These are phyloP conservation scores for Rutpela maculata DNA, from an alignment of 2,888 invertebrate species.

Conservation along the genomic window DNA sequence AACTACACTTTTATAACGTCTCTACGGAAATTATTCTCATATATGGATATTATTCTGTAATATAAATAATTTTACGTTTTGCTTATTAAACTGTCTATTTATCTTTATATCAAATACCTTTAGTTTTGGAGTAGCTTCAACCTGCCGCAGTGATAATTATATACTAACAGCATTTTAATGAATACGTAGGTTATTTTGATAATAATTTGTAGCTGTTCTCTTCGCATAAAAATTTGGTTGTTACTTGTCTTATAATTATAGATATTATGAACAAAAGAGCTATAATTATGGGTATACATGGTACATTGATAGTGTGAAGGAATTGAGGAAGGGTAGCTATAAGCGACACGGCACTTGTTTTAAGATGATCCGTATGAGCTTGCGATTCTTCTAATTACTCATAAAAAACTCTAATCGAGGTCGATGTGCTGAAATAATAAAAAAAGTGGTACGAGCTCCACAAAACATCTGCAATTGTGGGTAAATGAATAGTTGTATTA, in stretches of 20 bases:
- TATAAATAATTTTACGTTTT: not conserved
- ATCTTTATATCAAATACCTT: not conserved
- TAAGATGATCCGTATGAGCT: no score
- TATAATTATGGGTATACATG: not conserved
- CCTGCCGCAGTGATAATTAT: conserved; percentile 6
- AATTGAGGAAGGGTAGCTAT: not conserved
- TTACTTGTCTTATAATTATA: conserved; percentile 23
- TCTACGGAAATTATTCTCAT: not conserved
- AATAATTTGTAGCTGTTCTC: conserved; percentile 15
- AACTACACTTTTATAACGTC: not conserved
- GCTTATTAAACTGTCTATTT: conserved; percentile 7
- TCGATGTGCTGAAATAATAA: no score
- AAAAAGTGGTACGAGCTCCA: no score
- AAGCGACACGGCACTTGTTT: no score
- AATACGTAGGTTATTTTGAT: conserved; percentile 13
- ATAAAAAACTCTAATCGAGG: no score
- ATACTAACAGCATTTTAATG: conserved; percentile 2
- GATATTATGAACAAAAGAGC: conserved; percentile 1
- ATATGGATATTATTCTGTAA: not conserved
- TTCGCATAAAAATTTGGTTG: conserved; percentile 9
- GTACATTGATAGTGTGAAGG: not conserved
- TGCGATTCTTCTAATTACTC: no score
- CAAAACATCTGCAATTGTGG: no score
- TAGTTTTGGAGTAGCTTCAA: conserved; percentile 1
- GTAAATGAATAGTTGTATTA: no score